phyloP scores from a whole-genome alignment of 2,888 invertebrate species.

The Tiliacea citrago region DNA sequence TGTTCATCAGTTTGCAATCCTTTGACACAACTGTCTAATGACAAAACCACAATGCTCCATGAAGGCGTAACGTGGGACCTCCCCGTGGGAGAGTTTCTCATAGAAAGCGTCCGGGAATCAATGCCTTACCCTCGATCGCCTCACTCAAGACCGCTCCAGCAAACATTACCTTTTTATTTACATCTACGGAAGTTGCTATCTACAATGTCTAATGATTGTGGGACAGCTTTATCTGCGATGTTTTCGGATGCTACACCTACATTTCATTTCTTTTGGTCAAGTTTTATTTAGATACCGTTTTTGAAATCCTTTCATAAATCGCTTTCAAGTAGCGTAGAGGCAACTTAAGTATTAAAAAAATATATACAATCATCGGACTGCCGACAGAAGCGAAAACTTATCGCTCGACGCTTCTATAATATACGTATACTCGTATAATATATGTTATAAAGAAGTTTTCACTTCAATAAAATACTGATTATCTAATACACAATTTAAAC shows the following conservation, averaged over 20 bases:
- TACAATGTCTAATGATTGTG: constrained; percentile 47
- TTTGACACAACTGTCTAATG: constrained; percentile 35
- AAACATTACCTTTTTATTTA: constrained; percentile 63
- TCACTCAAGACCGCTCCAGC: constrained; percentile 62
- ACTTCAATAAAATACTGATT: no score
- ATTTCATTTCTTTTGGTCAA: constrained; percentile 6
- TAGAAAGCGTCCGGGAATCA: constrained; percentile 65
- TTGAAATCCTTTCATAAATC: neutral
- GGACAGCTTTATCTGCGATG: constrained; percentile 31
- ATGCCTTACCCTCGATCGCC: constrained; percentile 69
- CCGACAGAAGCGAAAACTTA: no score
- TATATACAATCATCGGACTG: no score
- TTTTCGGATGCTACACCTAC: constrained; percentile 12
- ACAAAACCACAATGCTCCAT: constrained; percentile 41
- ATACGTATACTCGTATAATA: no score
- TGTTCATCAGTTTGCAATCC: constrained; percentile 43
- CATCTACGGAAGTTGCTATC: constrained; percentile 62
- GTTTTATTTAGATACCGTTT: constrained; percentile 3
- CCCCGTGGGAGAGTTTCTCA: constrained; percentile 76
- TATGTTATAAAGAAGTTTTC: no score
- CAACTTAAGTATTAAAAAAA: neutral
- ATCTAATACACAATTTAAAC: no score
- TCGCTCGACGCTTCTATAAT: no score
- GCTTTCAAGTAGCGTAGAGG: neutral
- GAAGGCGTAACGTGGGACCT: constrained; percentile 76